phyloP scores from a whole-genome alignment of 2,888 invertebrate species.

The Schizotus pectinicornis region DNA sequence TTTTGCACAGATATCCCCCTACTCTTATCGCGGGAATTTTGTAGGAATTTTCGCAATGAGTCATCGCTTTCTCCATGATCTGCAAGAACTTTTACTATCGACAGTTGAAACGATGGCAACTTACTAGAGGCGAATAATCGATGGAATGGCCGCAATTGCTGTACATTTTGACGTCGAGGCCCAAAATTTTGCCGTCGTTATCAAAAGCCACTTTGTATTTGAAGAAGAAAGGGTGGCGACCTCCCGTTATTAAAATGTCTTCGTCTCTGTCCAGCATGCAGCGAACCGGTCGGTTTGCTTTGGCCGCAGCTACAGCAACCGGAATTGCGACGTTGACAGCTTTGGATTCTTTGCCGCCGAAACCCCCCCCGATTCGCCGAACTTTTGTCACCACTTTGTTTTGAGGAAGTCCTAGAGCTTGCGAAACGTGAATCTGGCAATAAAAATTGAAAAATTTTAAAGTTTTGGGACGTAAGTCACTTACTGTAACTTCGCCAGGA shows the following conservation, averaged over 20 bases:
- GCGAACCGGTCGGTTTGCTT: slow-evolving; percentile 73
- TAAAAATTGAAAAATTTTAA: slow-evolving; percentile 54
- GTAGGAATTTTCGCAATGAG: slow-evolving; percentile 85
- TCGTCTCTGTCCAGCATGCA: slow-evolving; percentile 92
- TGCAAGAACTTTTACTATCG: slow-evolving; percentile 51
- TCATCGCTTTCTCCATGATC: slow-evolving; percentile 84
- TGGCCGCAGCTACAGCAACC: slow-evolving; percentile 81
- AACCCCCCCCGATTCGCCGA: slow-evolving; percentile 92
- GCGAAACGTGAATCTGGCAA: slow-evolving; percentile 58
- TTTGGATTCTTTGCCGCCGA: slow-evolving; percentile 93
- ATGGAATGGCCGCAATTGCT: slow-evolving; percentile 83
- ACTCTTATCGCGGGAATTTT: slow-evolving; percentile 76
- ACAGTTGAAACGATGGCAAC: slow-evolving; percentile 42
- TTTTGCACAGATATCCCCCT: slow-evolving; percentile 78
- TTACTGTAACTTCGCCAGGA: slow-evolving; percentile 17
- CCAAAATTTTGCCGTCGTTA: slow-evolving; percentile 76
- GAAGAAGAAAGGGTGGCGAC: slow-evolving; percentile 86
- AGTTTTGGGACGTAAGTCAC: not conserved
- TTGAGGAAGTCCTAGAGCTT: slow-evolving; percentile 73
- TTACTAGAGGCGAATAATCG: slow-evolving; percentile 81
- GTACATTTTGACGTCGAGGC: slow-evolving; percentile 75
- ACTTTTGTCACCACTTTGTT: slow-evolving; percentile 78
- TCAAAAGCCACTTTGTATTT: slow-evolving; percentile 86
- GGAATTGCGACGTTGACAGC: slow-evolving; percentile 72
- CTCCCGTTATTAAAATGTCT: slow-evolving; percentile 90